Base-by-base conservation (phyloP, 2,113 vertebrate genomes). In the Atrichornis clamosus region DNA sequence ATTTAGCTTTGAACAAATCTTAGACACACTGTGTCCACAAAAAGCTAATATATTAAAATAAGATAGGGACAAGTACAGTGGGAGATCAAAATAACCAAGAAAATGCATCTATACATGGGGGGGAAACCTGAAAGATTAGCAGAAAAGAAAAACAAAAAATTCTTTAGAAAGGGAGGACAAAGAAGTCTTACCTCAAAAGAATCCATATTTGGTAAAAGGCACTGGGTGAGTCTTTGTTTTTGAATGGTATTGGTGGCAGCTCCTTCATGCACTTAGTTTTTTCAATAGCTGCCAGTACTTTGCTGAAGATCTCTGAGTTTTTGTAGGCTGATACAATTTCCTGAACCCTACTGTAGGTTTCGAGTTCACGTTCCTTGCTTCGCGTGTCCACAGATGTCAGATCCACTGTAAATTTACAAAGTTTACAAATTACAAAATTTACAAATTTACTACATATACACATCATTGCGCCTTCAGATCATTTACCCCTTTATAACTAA, bases 341-440 rank as follows among this genome's bases (percentile, higher is more conserved):
- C 19, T 99, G 98, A 97, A 99, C 99, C 78, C 99, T 98, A 32
- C 65, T 98, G 92, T 98, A 99, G 14, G 99, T 99, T 96, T 98
- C 97, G 1, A 99, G 96, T 97, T 99, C 99, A 32, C 98, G 98
- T 91, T 99, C 98, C 55, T 98, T 99, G 97, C 92, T 99, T 97
- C 97, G 98, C 0, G 99, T 99, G 97, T 99, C 99, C 97, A 99
- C 99, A 5, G 99, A 99, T 19, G 99, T 99, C 96, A 99, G 97
- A 97, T 99, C 99, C 95, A 99, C 99, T 99, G 96, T 77, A 95
- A 95, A 85, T 88, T 75, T 56, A 93, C 35, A 26, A 74, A 59
- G 32, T 8, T 49, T 91, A n/a, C n/a, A n/a, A n/a, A n/a, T n/a
- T n/a, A n/a, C n/a, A n/a, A n/a, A n/a, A n/a, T n/a, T n/a, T n/a